Evolutionary conservation across 2,113 vertebrate species (phyloP), one percentile per base, ranked within the genome.

Genomic region (Aplodontia rufa): DNA sequence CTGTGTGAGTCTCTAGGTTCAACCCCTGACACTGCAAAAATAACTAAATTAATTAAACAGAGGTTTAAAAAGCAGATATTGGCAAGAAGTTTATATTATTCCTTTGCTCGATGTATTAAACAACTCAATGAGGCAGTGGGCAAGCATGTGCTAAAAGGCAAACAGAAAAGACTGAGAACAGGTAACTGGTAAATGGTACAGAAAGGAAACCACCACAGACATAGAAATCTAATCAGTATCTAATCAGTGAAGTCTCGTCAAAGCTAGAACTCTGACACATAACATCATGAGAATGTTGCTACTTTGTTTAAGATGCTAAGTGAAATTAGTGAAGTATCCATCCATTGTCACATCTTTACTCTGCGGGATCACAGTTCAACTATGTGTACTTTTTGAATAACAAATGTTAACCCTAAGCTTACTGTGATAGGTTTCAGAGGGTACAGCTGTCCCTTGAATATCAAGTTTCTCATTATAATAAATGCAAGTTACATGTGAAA

Each of bases 81-180:
- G 0, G 81, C n/a, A 91, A 69, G 95, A 96, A 66, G 84, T 9
- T 40, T 30, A n/a, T 35, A 96, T 14, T 55, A 8, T 45, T 6
- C 4, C 53, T 91, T 95, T 95, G 51, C 80, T 94, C n/a, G 76
- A 60, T 76, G 93, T 8, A 94, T 69, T 40, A 88, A 84, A 30
- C 20, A 94, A 35, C n/a, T 94, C 87, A 87, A 86, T 96, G 66
- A 0, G 90, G 42, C 1, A 91, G 8, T 69, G 37, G 42, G 4
- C 47, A 19, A 74, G 53, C 17, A 74, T 37, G 12, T 55, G 42
- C 37, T 93, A 89, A 72, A 64, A 91, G 28, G 53, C 24, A 96
- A 80, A 76, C 4, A 92, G 55, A 81, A 93, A 85, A 90, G 62
- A 68, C 22, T 42, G 78, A 80, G 24, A 96, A 87, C 24, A 66